phyloP scores from a whole-genome alignment of 2,888 invertebrate genomes.

The Stenolophus ochropezus region DNA sequence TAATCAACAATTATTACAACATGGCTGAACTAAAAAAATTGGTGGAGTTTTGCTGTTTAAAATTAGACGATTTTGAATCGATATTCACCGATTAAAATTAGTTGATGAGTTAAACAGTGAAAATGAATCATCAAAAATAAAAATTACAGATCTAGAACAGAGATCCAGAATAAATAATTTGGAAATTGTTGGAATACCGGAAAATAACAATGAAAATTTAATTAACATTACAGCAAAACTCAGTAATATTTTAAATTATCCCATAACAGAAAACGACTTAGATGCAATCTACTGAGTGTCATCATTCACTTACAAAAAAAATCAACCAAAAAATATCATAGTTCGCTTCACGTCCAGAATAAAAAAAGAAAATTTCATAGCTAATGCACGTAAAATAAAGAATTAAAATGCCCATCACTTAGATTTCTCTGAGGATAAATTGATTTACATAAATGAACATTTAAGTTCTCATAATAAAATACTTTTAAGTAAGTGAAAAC shows the following conservation, averaged over 20 bases:
- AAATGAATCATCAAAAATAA: not conserved
- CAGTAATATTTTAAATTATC: not conserved
- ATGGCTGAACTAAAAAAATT: not conserved
- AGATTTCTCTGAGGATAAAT: not conserved
- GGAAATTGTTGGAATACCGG: slow-evolving; percentile 10
- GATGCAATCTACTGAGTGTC: slow-evolving; percentile 1
- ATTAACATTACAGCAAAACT: not conserved
- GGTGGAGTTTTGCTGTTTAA: not conserved
- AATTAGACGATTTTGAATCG: not conserved
- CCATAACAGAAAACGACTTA: not conserved
- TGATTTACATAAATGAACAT: slow-evolving; percentile 1
- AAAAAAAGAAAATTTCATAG: not conserved
- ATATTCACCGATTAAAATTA: not conserved
- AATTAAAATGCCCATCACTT: not conserved
- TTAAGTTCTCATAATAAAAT: not conserved
- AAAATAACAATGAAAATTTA: not conserved
- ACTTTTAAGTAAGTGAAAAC: not conserved
- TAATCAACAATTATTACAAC: no score
- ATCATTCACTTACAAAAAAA: not conserved
- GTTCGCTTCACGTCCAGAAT: slow-evolving; percentile 1
- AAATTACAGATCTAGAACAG: not conserved
- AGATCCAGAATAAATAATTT: not conserved
- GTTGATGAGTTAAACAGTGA: not conserved
- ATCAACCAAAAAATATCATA: slow-evolving; percentile 8
- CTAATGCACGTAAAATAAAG: not conserved